These are phyloP conservation scores for Sebastes aleutianus DNA, from an alignment of 2,797 vertebrate genomes.

Conservation along the genomic window DNA sequence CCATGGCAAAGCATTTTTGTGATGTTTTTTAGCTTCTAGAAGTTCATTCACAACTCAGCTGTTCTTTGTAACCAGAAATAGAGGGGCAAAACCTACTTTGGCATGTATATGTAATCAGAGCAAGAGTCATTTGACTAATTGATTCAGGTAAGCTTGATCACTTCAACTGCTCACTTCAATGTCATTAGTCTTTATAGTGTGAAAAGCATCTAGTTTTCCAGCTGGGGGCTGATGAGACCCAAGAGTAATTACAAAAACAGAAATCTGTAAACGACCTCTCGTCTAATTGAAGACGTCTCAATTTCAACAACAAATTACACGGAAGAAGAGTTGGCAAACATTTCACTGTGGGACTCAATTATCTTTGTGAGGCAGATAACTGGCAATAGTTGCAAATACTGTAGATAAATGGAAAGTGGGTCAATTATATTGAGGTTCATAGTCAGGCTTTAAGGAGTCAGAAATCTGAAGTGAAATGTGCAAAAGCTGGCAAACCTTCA, in stretches of 20 bases:
- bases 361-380: background rate
- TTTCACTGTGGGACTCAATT: background rate
- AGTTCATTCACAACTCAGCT: background rate
- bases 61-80: conserved; percentile 11
- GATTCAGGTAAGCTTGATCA: conserved; percentile 23
- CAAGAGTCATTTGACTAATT: conserved; percentile 49
- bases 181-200: conserved; percentile 20
- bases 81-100: background rate
- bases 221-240: background rate
- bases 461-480: background rate
- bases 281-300: background rate
- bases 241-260: background rate
- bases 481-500: background rate
- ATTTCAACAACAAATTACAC: background rate
- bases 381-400: background rate
- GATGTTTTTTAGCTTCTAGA: background rate
- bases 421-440: background rate
- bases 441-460: background rate
- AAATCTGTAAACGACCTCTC: background rate
- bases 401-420: background rate
- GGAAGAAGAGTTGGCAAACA: background rate
- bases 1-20: too few species aligned
- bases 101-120: conserved; percentile 7
- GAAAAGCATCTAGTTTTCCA: background rate
- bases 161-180: conserved; percentile 15